phyloP scores from a whole-genome alignment of 2,797 vertebrate genomes.

The Anolis apletophallus region DNA sequence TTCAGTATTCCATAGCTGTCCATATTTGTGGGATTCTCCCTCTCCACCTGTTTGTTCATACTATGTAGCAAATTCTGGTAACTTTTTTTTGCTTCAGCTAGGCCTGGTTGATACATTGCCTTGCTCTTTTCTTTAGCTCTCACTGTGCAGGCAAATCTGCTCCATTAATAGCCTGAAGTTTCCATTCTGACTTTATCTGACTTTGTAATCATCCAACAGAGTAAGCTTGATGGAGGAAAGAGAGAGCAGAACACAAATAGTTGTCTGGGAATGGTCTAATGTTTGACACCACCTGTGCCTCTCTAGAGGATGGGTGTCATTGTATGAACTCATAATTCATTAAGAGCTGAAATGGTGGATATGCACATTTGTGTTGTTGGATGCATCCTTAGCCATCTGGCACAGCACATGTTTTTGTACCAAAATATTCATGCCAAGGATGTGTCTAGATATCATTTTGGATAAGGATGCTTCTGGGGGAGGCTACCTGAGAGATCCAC shows the following conservation, averaged over 20 bases:
- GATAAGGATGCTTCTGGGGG: not conserved
- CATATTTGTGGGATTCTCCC: slow-evolving; percentile 29
- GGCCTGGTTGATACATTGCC: not conserved
- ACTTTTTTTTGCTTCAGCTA: slow-evolving; percentile 24
- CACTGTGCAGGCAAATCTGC: slow-evolving; percentile 56
- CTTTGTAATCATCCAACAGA: slow-evolving; percentile 66
- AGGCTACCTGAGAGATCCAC: not conserved
- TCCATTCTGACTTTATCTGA: slow-evolving; percentile 67
- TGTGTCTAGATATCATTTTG: slow-evolving; percentile 15
- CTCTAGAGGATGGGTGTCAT: slow-evolving; percentile 53
- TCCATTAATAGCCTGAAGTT: slow-evolving; percentile 73
- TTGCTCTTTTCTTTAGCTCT: slow-evolving; percentile 39
- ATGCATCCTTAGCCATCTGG: slow-evolving; percentile 47
- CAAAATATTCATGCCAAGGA: not conserved
- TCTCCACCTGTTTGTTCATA: not conserved
- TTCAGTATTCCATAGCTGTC: accelerated
- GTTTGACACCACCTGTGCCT: slow-evolving; percentile 52
- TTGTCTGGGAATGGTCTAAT: slow-evolving; percentile 67
- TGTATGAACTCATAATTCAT: slow-evolving; percentile 55
- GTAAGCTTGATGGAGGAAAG: slow-evolving; percentile 46
- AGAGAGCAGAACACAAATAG: not conserved
- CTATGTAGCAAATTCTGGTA: slow-evolving; percentile 55
- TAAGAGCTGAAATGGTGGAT: slow-evolving; percentile 35
- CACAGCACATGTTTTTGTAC: not conserved
- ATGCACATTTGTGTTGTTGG: slow-evolving; percentile 23